A percentile compares a stretch with the other conserved stretches of the same genome.
Evolutionary conservation across 2,888 invertebrate genomes (phyloP).

Genomic region (Cylloceria caligata): DNA sequence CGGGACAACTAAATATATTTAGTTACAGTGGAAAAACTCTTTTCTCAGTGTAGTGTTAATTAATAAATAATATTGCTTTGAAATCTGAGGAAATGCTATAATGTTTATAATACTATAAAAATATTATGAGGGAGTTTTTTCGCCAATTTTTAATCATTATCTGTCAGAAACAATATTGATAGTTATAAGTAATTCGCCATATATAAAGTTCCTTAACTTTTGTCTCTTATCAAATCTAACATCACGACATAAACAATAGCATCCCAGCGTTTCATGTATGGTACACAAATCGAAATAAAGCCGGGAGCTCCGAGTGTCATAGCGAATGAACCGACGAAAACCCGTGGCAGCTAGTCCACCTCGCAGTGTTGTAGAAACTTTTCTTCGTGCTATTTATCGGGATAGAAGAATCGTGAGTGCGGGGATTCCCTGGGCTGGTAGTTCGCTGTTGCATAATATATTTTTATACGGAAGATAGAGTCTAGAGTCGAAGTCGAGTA

Average conservation of each 20-base stretch:
- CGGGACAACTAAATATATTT: too few relatives aligned
- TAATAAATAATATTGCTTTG: too few relatives aligned
- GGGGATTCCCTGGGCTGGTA: not conserved
- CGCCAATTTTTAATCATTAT: too few relatives aligned
- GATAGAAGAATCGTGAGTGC: not conserved
- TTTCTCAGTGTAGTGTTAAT: too few relatives aligned
- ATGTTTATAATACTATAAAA: too few relatives aligned
- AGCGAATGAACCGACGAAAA: slow-evolving; percentile 6
- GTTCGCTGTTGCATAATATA: slow-evolving; percentile 68
- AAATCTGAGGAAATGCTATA: too few relatives aligned
- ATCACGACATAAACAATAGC: slow-evolving; percentile 1
- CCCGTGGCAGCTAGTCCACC: not conserved
- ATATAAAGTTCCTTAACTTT: too few relatives aligned
- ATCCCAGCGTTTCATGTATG: not conserved
- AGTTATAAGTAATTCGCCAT: too few relatives aligned
- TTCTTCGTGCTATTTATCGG: not conserved
- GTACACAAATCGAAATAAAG: slow-evolving; percentile 1
- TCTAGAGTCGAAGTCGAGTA: slow-evolving; percentile 17
- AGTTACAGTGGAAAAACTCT: too few relatives aligned
- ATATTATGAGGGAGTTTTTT: too few relatives aligned
- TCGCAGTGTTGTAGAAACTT: slow-evolving; percentile 7
- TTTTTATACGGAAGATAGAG: slow-evolving; percentile 56
- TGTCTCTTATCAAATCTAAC: too few relatives aligned
- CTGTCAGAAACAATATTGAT: too few relatives aligned
- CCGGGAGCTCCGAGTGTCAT: not conserved